Conservation (phyloP, 2,113 vertebrate species). For the Brachyhypopomus occidentalis region DNA sequence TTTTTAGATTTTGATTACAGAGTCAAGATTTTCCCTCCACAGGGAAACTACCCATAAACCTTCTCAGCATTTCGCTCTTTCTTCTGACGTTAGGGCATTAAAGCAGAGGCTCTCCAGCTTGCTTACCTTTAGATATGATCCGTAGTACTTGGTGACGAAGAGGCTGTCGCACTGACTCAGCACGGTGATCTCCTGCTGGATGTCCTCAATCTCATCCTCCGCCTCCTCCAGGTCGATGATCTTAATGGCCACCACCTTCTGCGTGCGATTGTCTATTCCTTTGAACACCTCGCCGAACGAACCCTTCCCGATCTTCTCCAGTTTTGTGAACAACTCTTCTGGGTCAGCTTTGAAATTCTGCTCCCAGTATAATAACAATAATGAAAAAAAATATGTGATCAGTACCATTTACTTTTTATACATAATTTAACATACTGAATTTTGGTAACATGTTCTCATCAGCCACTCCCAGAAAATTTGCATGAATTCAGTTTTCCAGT, state of each 20-base stretch:
- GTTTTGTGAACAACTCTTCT: slow-evolving; percentile 93
- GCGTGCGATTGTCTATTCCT: slow-evolving; percentile 97
- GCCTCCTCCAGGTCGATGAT: slow-evolving; percentile 98
- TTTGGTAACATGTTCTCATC: neutral
- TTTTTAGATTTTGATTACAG: too few species aligned
- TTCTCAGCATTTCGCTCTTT: too few species aligned
- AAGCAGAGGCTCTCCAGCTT: neutral
- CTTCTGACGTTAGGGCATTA: neutral
- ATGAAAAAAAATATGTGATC: neutral
- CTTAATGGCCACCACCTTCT: slow-evolving; percentile 98
- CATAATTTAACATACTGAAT: neutral
- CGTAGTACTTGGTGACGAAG: slow-evolving; percentile 97
- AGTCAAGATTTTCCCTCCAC: too few species aligned
- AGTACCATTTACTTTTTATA: too few species aligned
- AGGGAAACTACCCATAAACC: neutral
- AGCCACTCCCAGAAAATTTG: too few species aligned
- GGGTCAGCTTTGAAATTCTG: slow-evolving; percentile 91
- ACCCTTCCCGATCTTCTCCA: slow-evolving; percentile 95
- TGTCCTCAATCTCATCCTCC: slow-evolving; percentile 98
- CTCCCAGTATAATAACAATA: slow-evolving; percentile 24
- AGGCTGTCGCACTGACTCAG: slow-evolving; percentile 98
- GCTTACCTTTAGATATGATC: slow-evolving; percentile 96
- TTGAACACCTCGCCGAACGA: slow-evolving; percentile 98
- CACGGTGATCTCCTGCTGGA: slow-evolving; percentile 98
- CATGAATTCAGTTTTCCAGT: too few species aligned